Base-by-base conservation (phyloP, 2,113 vertebrate genomes). In the Gobiocypris rarus region DNA sequence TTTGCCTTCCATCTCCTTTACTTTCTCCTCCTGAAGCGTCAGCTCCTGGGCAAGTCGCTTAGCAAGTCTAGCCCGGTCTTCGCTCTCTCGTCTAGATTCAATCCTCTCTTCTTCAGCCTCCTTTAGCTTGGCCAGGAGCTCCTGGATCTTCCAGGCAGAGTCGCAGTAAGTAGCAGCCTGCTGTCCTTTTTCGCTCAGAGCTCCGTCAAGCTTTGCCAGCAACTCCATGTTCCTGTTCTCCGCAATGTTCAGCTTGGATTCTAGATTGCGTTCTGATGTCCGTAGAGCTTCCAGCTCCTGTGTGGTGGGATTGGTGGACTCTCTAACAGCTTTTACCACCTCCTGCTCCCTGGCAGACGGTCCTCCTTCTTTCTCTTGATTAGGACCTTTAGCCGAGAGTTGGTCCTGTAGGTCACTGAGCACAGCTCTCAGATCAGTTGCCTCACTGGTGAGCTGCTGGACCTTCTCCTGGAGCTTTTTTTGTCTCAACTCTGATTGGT, bases 401-500 rank as follows among this genome's bases (percentile, higher is more conserved):
- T 89, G 93, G 41, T 90, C 93, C 87, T 94, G 92, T 58, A 97
- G 92, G 71, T 95, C 90, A n/a, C 90, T 88, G 28, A 96, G 88
- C 58, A 95, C 85, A 61, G 76, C 77, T 38, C 85, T 90, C 26
- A 98, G 92, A 52, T 88, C 91, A 0, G 38, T 48, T 6, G 93
- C 94, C 87, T 96, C 96, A 78, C 95, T 89, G 0, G 83, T 85
- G 1, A 94, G 80, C 84, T 85, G 71, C 0, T 88, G 48, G 77
- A 96, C 92, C 83, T 85, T 88, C 86, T 93, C 84, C 67, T 95
- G 89, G 93, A 96, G 95, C 83, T 95, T 92, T 73, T 92, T 95
- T 89, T 96, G 95, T 82, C 88, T 95, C 83, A 97, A 88, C 84
- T 99, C 96, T 8, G 96, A 94, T 71, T 95, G 96, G 89, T 98